Conservation (phyloP, 2,797 vertebrate species). For the Semotilus atromaculatus region DNA sequence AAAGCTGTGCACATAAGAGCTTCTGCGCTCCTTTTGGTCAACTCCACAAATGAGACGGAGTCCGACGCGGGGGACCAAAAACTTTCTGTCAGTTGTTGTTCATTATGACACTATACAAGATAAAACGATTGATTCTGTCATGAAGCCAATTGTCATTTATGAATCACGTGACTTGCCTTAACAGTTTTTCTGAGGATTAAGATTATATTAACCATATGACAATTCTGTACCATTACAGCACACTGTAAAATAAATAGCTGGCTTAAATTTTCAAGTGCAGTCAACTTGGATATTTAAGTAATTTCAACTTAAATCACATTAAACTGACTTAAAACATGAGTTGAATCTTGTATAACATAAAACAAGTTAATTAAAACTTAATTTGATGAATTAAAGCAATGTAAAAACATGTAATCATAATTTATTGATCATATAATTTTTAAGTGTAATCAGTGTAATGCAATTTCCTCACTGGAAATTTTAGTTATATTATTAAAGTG, state of each 20-base stretch:
- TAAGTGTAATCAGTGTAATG: background rate
- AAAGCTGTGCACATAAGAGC: background rate
- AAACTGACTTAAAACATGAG: too few species aligned
- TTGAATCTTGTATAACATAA: too few species aligned
- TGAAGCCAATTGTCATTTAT: background rate
- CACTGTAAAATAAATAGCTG: too few species aligned
- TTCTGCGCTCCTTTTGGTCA: background rate
- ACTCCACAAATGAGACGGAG: too few species aligned
- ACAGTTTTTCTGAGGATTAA: background rate
- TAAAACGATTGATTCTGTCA: background rate
- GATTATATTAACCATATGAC: background rate
- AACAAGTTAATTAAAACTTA: too few species aligned
- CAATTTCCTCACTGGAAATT: background rate
- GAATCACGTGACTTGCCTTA: background rate
- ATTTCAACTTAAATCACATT: too few species aligned
- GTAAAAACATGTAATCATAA: too few species aligned
- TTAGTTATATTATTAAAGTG: background rate
- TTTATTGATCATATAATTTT: too few species aligned
- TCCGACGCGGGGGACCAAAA: background rate
- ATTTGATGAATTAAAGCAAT: too few species aligned
- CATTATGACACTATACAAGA: background rate
- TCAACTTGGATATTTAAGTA: too few species aligned
- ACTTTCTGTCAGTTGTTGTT: background rate
- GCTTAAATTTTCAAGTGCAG: too few species aligned
- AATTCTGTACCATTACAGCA: background rate